Percentiles rank a stretch among this genome's conserved stretches.
These are phyloP conservation scores for Montipora sp. DNA, from an alignment of 64 coral and sea anemone genomes.

Conservation along the genomic window DNA sequence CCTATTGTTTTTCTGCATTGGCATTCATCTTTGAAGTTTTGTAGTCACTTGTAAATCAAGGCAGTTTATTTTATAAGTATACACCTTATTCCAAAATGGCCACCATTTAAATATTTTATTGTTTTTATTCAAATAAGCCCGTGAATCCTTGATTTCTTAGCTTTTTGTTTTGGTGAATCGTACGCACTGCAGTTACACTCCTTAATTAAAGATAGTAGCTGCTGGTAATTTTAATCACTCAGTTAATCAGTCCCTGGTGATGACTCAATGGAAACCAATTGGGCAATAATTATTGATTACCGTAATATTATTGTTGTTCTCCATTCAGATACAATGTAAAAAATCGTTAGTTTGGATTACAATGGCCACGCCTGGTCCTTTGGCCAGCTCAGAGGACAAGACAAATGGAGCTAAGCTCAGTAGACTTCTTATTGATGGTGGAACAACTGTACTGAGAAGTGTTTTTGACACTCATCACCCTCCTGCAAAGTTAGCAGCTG, in stretches of 20 bases:
- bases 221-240: too few relatives aligned
- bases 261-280: background rate
- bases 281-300: background rate
- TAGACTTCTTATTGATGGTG: constrained; percentile 53
- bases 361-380: background rate
- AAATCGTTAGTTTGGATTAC: background rate
- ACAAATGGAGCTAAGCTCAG: background rate
- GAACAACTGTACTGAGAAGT: constrained; percentile 34
- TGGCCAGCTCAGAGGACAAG: background rate
- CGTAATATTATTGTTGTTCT: background rate
- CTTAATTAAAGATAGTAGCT: too few relatives aligned
- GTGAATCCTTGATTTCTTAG: too few relatives aligned
- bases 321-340: background rate
- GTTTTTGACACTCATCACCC: constrained; percentile 24
- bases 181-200: too few relatives aligned
- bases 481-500: constrained; percentile 23
- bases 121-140: too few relatives aligned
- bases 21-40: too few relatives aligned
- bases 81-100: too few relatives aligned
- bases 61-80: too few relatives aligned
- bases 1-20: too few relatives aligned
- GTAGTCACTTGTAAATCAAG: too few relatives aligned
- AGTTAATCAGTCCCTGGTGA: background rate
- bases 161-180: too few relatives aligned
- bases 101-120: too few relatives aligned